Evolutionary conservation across 2,888 invertebrate species (phyloP), one percentile per base, ranked within the genome.

Genomic region (Junonia oenone): DNA sequence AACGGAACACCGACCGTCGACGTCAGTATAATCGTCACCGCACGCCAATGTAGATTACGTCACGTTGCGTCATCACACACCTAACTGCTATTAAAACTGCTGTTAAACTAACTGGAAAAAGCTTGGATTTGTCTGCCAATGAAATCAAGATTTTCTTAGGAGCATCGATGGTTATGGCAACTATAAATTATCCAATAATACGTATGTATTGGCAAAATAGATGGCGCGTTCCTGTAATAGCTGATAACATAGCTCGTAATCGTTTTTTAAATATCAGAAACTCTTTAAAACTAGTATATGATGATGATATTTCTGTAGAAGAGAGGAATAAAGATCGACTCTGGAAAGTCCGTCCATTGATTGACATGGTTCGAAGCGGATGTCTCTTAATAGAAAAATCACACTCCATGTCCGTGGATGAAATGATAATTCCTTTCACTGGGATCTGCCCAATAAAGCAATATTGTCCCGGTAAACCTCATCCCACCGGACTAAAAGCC

Each of bases 361-460:
- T 57, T 15, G 27, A 53, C 6, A 6, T 40, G 8, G 49, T 63
- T 40, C 45, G 17, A 31, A 13, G 33, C 29, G 55, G 49, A 3
- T 62, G 54, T 8, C 61, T 29, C 6, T 6, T 9, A 29, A 6
- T 9, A 29, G 29, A 29, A 9, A 6, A 11, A 9, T 29, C 29
- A 9, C 35, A 37, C 11, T n/a, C 13, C 6, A 37, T 15, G 35
- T 14, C n/a, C 5, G 35, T 37, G 15, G 35, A 37, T 37, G 35
- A 35, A 13, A 35, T 35, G 14, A 37, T 37, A 2, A 37, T 14
- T 37, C 6, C 35, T n/a, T 37, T 37, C n/a, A n/a, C 35, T 14
- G 14, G 35, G 6, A n/a, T 6, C 6, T 37, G 35, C 14, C 35
- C 11, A 6, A 37, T 37, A 2, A n/a, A n/a, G n/a, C 15, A 37